Conservation (phyloP, 2,113 vertebrate genomes). For the Phyllostomus discolor region DNA sequence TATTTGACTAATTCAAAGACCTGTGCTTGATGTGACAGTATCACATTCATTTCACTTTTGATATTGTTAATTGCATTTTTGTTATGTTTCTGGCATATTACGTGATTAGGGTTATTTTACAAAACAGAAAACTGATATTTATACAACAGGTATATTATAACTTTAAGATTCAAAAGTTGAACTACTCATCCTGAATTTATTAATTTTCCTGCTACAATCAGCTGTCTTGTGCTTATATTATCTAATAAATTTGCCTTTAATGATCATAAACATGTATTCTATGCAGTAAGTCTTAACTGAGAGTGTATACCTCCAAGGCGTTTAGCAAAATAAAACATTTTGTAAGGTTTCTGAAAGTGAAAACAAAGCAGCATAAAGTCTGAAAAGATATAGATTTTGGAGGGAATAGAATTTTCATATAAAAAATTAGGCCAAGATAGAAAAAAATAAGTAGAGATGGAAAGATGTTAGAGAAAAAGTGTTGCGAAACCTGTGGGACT, state of each 20-base stretch:
- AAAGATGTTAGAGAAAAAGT: not conserved
- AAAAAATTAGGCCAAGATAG: not conserved
- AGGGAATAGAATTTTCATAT: not conserved
- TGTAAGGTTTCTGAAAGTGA: not conserved
- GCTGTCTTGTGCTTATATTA: not conserved
- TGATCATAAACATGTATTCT: not conserved
- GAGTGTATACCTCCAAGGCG: not conserved
- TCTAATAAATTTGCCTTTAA: slow-evolving; percentile 2
- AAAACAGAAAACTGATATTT: not conserved
- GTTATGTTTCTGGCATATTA: not conserved
- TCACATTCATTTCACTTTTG: not conserved
- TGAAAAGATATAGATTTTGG: not conserved
- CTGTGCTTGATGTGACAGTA: not conserved
- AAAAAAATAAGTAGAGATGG: not conserved
- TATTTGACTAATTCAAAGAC: not conserved
- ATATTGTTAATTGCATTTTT: not conserved
- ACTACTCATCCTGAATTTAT: not conserved
- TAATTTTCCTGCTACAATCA: not conserved
- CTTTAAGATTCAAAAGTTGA: not conserved
- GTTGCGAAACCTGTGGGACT: not conserved
- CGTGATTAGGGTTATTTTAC: not conserved
- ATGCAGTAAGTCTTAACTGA: not conserved
- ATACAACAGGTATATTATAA: not conserved
- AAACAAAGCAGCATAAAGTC: not conserved
- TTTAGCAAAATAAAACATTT: not conserved